Percentiles rank a stretch among this genome's conserved stretches.
phyloP scores from a whole-genome alignment of 2,888 invertebrate genomes.

The Dicyrtoma fusca region DNA sequence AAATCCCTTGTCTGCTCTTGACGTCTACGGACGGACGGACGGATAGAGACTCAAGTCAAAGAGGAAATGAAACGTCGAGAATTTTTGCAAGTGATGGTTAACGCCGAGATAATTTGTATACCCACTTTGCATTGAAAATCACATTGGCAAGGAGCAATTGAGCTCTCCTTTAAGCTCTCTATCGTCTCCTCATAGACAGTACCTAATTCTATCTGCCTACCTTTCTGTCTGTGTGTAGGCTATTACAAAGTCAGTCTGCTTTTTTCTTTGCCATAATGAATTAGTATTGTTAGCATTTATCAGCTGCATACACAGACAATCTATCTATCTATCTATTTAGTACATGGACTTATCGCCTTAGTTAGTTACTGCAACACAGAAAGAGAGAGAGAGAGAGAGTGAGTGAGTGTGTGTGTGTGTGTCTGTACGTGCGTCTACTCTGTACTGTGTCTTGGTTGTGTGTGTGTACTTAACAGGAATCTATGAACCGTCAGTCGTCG shows the following conservation, averaged over 20 bases:
- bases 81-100: slow-evolving; percentile 24
- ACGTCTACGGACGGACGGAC: too few species aligned
- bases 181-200: neutral
- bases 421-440: neutral
- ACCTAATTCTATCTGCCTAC: neutral
- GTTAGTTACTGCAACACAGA: too few species aligned
- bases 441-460: neutral
- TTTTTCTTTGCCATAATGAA: neutral
- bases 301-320: too few species aligned
- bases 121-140: slow-evolving; percentile 24
- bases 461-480: neutral
- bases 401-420: neutral
- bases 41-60: neutral
- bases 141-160: neutral
- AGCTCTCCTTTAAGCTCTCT: neutral
- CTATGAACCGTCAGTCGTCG: too few species aligned
- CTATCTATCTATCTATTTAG: too few species aligned
- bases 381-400: neutral
- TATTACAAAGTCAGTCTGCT: slow-evolving; percentile 1
- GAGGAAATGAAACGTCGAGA: slow-evolving; percentile 17
- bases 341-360: too few species aligned
- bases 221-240: neutral
- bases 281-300: slow-evolving; percentile 5
- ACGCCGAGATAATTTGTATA: slow-evolving; percentile 29
- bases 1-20: too few species aligned